Percentiles rank a stretch among this genome's conserved stretches.
Conservation (phyloP, 2,888 invertebrate species). For the Pilophorus perplexus region DNA sequence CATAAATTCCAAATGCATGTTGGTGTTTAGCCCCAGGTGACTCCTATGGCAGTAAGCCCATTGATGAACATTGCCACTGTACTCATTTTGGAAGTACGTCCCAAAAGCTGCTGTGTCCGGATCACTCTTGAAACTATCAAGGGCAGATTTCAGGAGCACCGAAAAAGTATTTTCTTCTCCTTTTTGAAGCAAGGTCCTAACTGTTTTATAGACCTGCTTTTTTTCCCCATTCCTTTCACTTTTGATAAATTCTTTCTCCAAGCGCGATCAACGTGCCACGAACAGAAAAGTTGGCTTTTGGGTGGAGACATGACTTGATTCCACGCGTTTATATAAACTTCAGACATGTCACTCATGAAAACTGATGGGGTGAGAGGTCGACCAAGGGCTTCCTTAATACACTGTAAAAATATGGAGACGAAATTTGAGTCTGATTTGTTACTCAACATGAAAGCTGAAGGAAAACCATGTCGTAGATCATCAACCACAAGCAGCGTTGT, state of each 20-base stretch:
- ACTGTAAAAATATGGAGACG: background rate
- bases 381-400: slow-evolving; percentile 26
- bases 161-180: background rate
- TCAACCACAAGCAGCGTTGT: slow-evolving; percentile 3
- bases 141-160: slow-evolving; percentile 25
- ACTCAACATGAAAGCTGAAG: slow-evolving; percentile 12
- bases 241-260: slow-evolving; percentile 47
- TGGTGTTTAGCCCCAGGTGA: slow-evolving; percentile 47
- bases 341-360: slow-evolving; percentile 49
- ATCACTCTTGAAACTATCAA: slow-evolving; percentile 29
- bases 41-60: slow-evolving; percentile 46
- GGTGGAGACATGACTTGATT: slow-evolving; percentile 44
- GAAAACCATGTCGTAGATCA: slow-evolving; percentile 2
- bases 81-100: slow-evolving; percentile 40
- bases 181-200: slow-evolving; percentile 10
- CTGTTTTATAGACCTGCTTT: background rate
- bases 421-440: slow-evolving; percentile 6
- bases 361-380: slow-evolving; percentile 38
- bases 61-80: background rate
- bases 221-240: slow-evolving; percentile 34
- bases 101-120: slow-evolving; percentile 44
- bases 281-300: slow-evolving; percentile 45
- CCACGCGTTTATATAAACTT: slow-evolving; percentile 49
- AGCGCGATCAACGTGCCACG: slow-evolving; percentile 49
- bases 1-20: slow-evolving; percentile 48